phyloP scores from a whole-genome alignment of 2,888 invertebrate genomes.

The Cephus pulcher region DNA sequence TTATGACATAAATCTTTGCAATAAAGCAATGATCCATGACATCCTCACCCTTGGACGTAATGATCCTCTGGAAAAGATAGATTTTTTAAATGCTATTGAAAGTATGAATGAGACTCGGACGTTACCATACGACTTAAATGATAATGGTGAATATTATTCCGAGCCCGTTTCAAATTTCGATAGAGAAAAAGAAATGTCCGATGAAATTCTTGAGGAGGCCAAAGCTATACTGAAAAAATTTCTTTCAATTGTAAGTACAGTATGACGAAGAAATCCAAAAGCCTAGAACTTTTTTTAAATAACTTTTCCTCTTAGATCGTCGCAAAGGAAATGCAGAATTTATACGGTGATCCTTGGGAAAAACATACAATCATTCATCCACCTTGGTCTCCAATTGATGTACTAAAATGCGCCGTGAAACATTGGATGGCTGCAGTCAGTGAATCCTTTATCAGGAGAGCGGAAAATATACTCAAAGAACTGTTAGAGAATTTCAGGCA shows the following conservation, averaged over 20 bases:
- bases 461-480: conserved; percentile 42
- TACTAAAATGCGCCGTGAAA: conserved; percentile 57
- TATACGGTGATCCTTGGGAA: conserved; percentile 57
- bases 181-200: conserved; percentile 40
- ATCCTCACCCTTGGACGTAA: conserved; percentile 49
- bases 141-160: conserved; percentile 7
- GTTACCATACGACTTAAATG: conserved; percentile 19
- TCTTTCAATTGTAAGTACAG: conserved; percentile 42
- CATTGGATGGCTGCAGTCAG: conserved; percentile 64
- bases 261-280: conserved; percentile 4
- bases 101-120: not conserved
- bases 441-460: conserved; percentile 51
- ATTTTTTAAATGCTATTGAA: conserved; percentile 41
- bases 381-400: conserved; percentile 56
- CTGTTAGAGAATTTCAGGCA: conserved; percentile 38
- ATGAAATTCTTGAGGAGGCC: conserved; percentile 47
- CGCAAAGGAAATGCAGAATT: conserved; percentile 50
- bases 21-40: conserved; percentile 61
- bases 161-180: conserved; percentile 24
- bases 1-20: conserved; percentile 64
- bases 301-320: conserved; percentile 45
- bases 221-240: conserved; percentile 46
- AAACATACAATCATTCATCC: conserved; percentile 54
- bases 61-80: conserved; percentile 55
- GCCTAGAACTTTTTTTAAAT: conserved; percentile 1